phyloP scores from a whole-genome alignment of 1,140 invertebrate genomes.

The Cryptotermes secundus region DNA sequence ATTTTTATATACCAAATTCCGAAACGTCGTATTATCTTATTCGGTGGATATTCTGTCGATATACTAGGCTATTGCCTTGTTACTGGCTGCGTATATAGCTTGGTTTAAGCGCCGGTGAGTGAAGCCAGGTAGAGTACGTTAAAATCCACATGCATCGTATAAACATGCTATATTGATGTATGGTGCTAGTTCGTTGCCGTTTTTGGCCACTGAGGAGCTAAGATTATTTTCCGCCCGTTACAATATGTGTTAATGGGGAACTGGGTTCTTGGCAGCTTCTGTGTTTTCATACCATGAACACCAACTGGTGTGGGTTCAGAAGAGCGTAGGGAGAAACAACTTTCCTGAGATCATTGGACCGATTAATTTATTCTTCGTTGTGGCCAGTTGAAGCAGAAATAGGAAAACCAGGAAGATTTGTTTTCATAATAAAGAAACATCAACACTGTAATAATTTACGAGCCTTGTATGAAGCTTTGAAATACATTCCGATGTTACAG shows the following conservation, averaged over 20 bases:
- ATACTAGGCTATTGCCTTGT: too few species aligned
- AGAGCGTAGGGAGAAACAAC: not conserved
- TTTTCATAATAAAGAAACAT: not conserved
- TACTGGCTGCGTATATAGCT: too few species aligned
- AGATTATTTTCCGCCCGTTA: not conserved
- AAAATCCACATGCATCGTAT: too few species aligned
- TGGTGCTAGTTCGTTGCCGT: too few species aligned
- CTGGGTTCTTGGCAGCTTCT: not conserved
- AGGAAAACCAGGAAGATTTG: not conserved
- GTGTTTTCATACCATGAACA: not conserved
- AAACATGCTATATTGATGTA: too few species aligned
- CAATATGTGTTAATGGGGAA: slow-evolving; percentile 8
- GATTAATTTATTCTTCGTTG: not conserved
- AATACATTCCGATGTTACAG: not conserved
- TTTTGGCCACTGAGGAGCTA: too few species aligned
- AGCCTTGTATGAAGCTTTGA: not conserved
- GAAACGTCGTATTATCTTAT: too few species aligned
- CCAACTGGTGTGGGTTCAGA: not conserved
- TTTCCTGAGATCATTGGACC: not conserved
- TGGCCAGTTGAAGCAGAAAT: not conserved
- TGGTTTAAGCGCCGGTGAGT: too few species aligned
- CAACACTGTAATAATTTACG: not conserved
- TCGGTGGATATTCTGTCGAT: too few species aligned
- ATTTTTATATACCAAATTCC: too few species aligned
- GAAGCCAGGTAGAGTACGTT: too few species aligned